Conservation (phyloP, 2,113 vertebrate species). For the Chaetodon trifascialis region DNA sequence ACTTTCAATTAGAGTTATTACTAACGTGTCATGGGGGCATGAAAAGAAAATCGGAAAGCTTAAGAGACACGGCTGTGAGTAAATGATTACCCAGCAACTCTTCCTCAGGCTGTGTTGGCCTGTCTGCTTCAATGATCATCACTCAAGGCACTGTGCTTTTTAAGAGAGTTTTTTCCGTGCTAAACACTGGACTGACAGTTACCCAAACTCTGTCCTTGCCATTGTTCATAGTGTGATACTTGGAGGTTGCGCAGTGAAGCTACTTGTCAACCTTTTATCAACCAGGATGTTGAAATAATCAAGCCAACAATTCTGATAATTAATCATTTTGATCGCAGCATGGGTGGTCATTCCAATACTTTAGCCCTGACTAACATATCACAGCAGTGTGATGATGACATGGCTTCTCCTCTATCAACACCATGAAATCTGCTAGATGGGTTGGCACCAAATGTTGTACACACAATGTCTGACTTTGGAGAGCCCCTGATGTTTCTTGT, state of each 20-base stretch:
- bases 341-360: no score
- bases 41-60: conserved; percentile 22
- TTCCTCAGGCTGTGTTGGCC: conserved; percentile 39
- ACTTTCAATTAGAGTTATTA: conserved; percentile 26
- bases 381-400: no score
- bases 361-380: no score
- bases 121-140: conserved; percentile 55
- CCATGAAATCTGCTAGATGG: no score
- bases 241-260: neutral
- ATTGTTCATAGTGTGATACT: neutral
- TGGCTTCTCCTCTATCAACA: no score
- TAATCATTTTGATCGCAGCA: no score
- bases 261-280: neutral
- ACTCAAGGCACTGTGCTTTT: conserved; percentile 33
- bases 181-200: conserved; percentile 28
- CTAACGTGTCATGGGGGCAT: conserved; percentile 49
- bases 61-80: conserved; percentile 61
- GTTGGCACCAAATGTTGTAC: no score
- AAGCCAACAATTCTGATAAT: neutral
- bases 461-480: no score
- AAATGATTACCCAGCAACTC: conserved; percentile 34
- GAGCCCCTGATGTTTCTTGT: no score
- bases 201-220: conserved; percentile 8
- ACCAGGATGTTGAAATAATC: neutral
- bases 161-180: conserved; percentile 20